These are phyloP conservation scores for Acleris sparsana DNA, from an alignment of 2,888 invertebrate species.

Conservation along the genomic window DNA sequence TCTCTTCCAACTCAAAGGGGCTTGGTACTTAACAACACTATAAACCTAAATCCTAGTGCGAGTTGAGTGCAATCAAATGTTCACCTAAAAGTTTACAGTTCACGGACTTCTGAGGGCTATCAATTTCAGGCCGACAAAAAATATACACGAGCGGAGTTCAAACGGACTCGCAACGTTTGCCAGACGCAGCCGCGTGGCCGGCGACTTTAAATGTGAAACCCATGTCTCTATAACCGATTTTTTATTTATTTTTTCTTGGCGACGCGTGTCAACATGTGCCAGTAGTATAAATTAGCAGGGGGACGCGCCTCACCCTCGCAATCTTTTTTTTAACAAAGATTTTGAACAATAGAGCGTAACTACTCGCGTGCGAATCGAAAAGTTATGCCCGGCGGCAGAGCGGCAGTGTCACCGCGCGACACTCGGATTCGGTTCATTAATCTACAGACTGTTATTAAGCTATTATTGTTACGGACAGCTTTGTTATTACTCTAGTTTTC, in stretches of 20 bases:
- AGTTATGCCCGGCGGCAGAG: constrained; percentile 71
- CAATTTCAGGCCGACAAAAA: constrained; percentile 65
- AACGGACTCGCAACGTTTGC: constrained; percentile 54
- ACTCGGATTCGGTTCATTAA: constrained; percentile 47
- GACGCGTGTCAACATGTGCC: constrained; percentile 82
- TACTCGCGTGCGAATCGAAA: constrained; percentile 76
- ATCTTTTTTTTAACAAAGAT: constrained; percentile 76
- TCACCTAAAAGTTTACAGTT: constrained; percentile 54
- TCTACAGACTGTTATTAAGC: constrained; percentile 18
- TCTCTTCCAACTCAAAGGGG: constrained; percentile 46
- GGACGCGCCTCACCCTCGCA: constrained; percentile 74
- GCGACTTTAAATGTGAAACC: constrained; percentile 70
- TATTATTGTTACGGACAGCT: constrained; percentile 20
- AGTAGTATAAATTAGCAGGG: constrained; percentile 80
- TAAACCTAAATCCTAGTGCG: constrained; percentile 60
- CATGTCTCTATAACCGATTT: constrained; percentile 70
- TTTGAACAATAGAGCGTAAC: constrained; percentile 79
- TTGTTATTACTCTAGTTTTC: constrained; percentile 14
- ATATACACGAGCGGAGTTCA: constrained; percentile 52
- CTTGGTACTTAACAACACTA: constrained; percentile 53
- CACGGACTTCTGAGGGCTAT: constrained; percentile 57
- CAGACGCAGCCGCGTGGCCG: constrained; percentile 55
- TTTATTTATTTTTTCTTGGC: constrained; percentile 71
- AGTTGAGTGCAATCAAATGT: constrained; percentile 61
- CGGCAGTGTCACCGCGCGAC: constrained; percentile 42